Evolutionary conservation across 2,888 invertebrate genomes (phyloP).

Genomic region (Apodemia duryi): DNA sequence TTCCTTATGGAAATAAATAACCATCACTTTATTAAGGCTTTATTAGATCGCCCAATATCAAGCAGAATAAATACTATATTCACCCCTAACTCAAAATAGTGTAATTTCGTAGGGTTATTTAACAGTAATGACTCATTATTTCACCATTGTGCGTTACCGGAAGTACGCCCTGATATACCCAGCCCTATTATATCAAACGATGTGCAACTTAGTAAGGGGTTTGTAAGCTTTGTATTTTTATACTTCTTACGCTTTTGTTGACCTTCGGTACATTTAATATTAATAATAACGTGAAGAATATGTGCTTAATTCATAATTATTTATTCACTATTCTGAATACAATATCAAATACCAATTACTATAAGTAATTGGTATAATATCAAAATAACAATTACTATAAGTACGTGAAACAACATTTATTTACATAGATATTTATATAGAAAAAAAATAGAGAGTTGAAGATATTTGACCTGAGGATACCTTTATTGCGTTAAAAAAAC

Average conservation of each 20-base stretch:
- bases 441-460: too few species aligned
- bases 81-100: constrained; percentile 39
- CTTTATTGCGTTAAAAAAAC: too few species aligned
- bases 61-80: not conserved
- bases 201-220: constrained; percentile 26
- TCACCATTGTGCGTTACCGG: constrained; percentile 49
- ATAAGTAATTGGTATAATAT: too few species aligned
- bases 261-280: constrained; percentile 2
- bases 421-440: too few species aligned
- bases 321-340: not conserved
- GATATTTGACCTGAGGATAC: too few species aligned
- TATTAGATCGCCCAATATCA: not conserved
- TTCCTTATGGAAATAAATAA: too few species aligned
- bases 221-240: constrained; percentile 26
- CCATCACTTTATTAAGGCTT: not conserved
- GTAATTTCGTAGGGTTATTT: constrained; percentile 46
- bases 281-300: not conserved
- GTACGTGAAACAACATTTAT: too few species aligned
- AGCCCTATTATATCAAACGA: constrained; percentile 25
- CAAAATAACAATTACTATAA: too few species aligned
- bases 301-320: not conserved
- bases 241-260: not conserved
- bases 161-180: constrained; percentile 52
- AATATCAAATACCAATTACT: not conserved
- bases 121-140: constrained; percentile 59